phyloP scores from a whole-genome alignment of 1,140 invertebrate species.

The Schlechtendalia chinensis region DNA sequence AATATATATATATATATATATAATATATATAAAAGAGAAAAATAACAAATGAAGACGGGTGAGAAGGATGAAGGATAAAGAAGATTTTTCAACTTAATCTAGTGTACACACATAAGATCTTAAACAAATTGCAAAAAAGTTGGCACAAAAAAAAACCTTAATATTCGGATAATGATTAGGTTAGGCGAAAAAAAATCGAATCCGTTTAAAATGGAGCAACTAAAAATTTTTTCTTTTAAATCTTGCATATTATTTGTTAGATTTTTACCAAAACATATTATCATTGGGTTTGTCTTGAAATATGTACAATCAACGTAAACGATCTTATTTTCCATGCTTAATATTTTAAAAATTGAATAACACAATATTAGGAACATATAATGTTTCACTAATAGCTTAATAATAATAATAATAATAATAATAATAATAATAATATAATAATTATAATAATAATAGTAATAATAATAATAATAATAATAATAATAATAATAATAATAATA shows the following conservation, averaged over 20 bases:
- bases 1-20: not conserved
- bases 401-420: too few species aligned
- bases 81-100: conserved; percentile 17
- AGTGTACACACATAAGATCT: not conserved
- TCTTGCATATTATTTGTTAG: not conserved
- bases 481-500: too few species aligned
- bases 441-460: too few species aligned
- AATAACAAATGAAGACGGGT: not conserved
- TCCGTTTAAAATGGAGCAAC: not conserved
- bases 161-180: not conserved
- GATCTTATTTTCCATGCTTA: not conserved
- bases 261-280: not conserved
- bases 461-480: too few species aligned
- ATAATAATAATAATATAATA: too few species aligned
- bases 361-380: not conserved
- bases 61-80: not conserved
- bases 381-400: too few species aligned
- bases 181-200: not conserved
- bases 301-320: not conserved
- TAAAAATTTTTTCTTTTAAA: too few species aligned
- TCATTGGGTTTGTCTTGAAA: not conserved
- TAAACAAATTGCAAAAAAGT: conserved; percentile 9
- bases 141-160: not conserved
- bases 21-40: not conserved
- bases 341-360: not conserved